These are phyloP conservation scores for Drosophila takahashii DNA, from an alignment of 1,140 invertebrate genomes.

Conservation along the genomic window DNA sequence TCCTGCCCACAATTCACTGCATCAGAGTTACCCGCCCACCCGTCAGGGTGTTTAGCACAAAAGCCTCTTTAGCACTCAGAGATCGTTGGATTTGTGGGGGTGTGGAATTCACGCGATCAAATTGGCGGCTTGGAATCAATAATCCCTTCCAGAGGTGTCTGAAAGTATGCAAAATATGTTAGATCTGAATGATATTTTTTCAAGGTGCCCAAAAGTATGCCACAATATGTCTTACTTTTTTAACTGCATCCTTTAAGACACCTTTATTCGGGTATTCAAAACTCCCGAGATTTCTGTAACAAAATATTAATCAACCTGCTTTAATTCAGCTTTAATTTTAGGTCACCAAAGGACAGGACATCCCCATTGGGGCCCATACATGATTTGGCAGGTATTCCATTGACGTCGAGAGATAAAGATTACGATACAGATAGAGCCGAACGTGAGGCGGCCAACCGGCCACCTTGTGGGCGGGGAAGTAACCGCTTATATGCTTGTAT, in stretches of 20 bases:
- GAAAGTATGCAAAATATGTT: neutral
- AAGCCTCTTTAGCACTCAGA: neutral
- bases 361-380: neutral
- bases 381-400: slow-evolving; percentile 25
- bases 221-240: too few relatives aligned
- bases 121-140: neutral
- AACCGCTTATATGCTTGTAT: slow-evolving; percentile 35
- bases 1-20: slow-evolving; percentile 10
- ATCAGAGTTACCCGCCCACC: neutral
- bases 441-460: slow-evolving; percentile 3
- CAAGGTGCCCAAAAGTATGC: too few relatives aligned
- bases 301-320: neutral
- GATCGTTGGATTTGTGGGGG: neutral
- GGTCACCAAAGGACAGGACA: neutral
- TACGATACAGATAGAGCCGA: slow-evolving; percentile 14
- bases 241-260: too few relatives aligned
- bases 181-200: neutral
- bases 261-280: too few relatives aligned
- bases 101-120: neutral
- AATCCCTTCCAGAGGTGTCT: neutral
- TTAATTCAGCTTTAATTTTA: slow-evolving; percentile 1
- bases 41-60: neutral
- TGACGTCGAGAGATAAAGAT: slow-evolving; percentile 39
- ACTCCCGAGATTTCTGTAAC: too few relatives aligned
- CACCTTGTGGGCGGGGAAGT: neutral